Percentiles rank a stretch among this genome's conserved stretches.
These are phyloP conservation scores for Limnephilus marmoratus DNA, from an alignment of 2,888 invertebrate genomes.

Conservation along the genomic window DNA sequence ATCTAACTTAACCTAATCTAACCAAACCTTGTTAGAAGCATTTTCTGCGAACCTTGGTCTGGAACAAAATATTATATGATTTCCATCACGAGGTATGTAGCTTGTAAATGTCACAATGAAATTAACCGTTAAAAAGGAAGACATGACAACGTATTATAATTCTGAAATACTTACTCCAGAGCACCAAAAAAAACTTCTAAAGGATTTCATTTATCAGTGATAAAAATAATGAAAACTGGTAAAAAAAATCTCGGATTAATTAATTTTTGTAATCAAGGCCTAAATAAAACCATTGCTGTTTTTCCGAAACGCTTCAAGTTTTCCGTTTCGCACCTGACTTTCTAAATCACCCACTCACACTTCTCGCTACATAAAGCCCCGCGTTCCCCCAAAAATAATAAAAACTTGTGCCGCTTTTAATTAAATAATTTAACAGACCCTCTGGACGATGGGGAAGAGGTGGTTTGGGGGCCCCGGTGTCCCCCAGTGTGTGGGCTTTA, in stretches of 20 bases:
- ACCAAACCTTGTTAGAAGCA: too few species aligned
- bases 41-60: too few species aligned
- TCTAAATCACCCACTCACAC: slow-evolving; percentile 43
- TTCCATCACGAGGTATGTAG: too few species aligned
- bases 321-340: slow-evolving; percentile 58
- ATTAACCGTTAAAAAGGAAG: too few species aligned
- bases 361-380: slow-evolving; percentile 16
- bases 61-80: too few species aligned
- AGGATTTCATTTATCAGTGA: too few species aligned
- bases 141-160: too few species aligned
- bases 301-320: not conserved
- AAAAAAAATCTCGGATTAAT: not conserved
- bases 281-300: not conserved
- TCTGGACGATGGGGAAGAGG: slow-evolving; percentile 43
- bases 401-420: slow-evolving; percentile 80
- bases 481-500: slow-evolving; percentile 70
- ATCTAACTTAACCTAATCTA: too few species aligned
- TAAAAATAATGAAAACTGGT: not conserved
- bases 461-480: slow-evolving; percentile 68
- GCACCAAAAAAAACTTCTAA: too few species aligned
- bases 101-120: too few species aligned
- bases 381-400: slow-evolving; percentile 73
- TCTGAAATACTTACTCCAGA: too few species aligned
- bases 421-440: slow-evolving; percentile 76
- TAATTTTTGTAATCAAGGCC: not conserved